Evolutionary conservation across 2,797 vertebrate species (phyloP), one percentile per base, ranked within the genome.

Genomic region (Allobates femoralis): DNA sequence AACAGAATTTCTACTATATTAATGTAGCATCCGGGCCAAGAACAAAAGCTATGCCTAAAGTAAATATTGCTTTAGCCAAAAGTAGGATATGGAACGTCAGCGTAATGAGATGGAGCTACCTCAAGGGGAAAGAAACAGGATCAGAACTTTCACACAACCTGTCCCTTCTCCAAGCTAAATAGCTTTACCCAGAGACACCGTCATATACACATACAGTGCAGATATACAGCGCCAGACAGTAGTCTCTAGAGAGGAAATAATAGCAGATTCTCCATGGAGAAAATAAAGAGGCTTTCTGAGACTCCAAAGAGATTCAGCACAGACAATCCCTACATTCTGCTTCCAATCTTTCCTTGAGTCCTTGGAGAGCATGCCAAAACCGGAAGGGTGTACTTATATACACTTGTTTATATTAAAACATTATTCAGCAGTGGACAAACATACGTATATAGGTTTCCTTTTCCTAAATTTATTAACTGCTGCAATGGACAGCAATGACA

Each of bases 11-110:
- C 79, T 82, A 53, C 46, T 53, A 75, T 50, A 85, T 85, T 71
- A 86, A 76, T 69, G 28, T 6, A 86, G 79, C 73, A 86, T 86
- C 85, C 60, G 73, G 85, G 71, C 79, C 73, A 77, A 34, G 79
- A 82, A 69, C 60, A 77, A 77, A 86, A 86, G 71, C 73, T 66
- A 30, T 15, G 58, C 79, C 2, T 30, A 82, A 83, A 83, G 73
- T 75, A 80, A 88, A 75, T 53, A 73, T 15, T 37, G 23, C 58
- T 34, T 10, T 19, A 73, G 82, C 81, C 81, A 84, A 50, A n/a
- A 87, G 73, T 50, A 73, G 64, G 76, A 66, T n/a, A 74, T 26
- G 21, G 60, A 80, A 58, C 50, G n/a, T 87, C 81, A 67, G 51
- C 46, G 2, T 73, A 69, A 79, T 53, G 32, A 80, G 62, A 69